Evolutionary conservation across 2,113 vertebrate genomes (phyloP).

Genomic region (Pterocles gutturalis): DNA sequence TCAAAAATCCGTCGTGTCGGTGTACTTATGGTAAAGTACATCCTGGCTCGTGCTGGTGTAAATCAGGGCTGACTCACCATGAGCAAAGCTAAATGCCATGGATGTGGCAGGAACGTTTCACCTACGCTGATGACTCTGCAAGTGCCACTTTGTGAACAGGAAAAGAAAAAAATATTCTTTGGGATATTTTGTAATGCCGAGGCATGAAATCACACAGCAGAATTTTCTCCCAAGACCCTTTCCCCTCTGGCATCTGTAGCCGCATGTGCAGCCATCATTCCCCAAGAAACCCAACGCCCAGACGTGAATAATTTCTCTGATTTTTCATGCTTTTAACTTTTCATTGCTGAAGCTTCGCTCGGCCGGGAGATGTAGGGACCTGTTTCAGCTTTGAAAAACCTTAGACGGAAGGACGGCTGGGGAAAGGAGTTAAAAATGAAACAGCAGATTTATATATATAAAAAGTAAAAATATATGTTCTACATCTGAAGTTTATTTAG

Average conservation of each 20-base stretch:
- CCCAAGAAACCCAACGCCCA: slow-evolving; percentile 32
- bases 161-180: not conserved
- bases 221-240: slow-evolving; percentile 24
- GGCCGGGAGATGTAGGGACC: not conserved
- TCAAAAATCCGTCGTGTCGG: not conserved
- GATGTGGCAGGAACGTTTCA: not conserved
- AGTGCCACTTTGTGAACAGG: not conserved
- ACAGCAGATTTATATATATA: slow-evolving; percentile 59
- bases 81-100: not conserved
- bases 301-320: slow-evolving; percentile 13
- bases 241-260: not conserved
- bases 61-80: not conserved
- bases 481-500: slow-evolving; percentile 89
- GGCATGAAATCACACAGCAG: slow-evolving; percentile 44
- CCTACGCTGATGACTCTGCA: not conserved
- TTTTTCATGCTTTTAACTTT: slow-evolving; percentile 44
- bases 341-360: not conserved
- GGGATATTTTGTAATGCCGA: not conserved
- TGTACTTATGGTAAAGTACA: not conserved
- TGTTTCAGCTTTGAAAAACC: slow-evolving; percentile 10
- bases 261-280: not conserved
- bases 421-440: slow-evolving; percentile 70
- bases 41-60: not conserved
- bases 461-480: slow-evolving; percentile 72
- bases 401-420: not conserved